A percentile compares a stretch with the other conserved stretches of the same genome.
phyloP scores from a whole-genome alignment of 2,113 vertebrate species.

The Atractosteus spatula region DNA sequence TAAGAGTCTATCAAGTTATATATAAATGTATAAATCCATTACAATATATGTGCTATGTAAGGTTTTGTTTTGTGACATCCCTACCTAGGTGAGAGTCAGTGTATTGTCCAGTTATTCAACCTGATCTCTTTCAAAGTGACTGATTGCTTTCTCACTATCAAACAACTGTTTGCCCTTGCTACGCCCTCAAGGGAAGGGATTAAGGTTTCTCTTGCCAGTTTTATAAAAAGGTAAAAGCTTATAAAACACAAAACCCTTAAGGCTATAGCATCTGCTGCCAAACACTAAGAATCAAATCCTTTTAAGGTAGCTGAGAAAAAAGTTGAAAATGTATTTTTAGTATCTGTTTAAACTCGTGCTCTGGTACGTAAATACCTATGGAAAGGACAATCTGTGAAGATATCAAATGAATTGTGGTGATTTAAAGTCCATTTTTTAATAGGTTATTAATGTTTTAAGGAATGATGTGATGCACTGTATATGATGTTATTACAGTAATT shows the following conservation, averaged over 20 bases:
- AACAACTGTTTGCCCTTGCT: conserved; percentile 1
- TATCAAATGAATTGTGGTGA: not conserved
- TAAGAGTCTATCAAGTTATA: too few species aligned
- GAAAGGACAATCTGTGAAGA: conserved; percentile 16
- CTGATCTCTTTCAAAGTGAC: conserved; percentile 13
- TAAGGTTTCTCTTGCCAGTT: conserved; percentile 28
- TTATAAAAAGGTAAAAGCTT: conserved; percentile 26
- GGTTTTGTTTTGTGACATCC: too few species aligned
- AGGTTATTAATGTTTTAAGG: not conserved
- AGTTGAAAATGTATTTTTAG: not conserved
- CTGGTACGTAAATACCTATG: not conserved
- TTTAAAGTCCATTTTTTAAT: not conserved
- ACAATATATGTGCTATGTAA: too few species aligned
- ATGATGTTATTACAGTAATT: conserved; percentile 1
- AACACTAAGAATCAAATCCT: conserved; percentile 22
- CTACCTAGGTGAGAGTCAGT: too few species aligned
- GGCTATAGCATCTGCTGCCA: conserved; percentile 19
- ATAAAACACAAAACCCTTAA: conserved; percentile 21
- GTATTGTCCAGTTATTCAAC: conserved; percentile 1
- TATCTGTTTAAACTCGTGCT: not conserved
- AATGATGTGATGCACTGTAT: not conserved
- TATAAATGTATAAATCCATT: too few species aligned
- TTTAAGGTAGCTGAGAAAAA: conserved; percentile 10
- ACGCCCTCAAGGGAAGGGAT: conserved; percentile 15
- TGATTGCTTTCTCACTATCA: conserved; percentile 9